Evolutionary conservation across 1,140 invertebrate species (phyloP).

Genomic region (Drepana arcuata): DNA sequence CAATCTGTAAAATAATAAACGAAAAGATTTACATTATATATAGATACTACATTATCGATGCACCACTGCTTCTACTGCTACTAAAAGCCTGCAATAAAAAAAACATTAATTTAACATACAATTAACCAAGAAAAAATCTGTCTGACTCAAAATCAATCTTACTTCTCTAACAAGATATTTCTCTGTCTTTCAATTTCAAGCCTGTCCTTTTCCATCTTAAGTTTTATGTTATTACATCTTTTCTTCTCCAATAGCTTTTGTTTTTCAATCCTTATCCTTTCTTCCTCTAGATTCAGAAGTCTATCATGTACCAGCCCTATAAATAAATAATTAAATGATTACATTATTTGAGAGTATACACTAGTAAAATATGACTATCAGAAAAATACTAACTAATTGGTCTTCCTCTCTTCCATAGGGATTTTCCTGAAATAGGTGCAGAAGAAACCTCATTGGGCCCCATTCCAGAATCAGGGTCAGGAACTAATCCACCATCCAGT

Average conservation of each 20-base stretch:
- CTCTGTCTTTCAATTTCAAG: constrained; percentile 36
- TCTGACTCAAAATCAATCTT: constrained; percentile 9
- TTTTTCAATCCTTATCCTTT: constrained; percentile 38
- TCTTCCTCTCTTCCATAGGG: constrained; percentile 31
- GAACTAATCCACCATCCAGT: constrained; percentile 14
- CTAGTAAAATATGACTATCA: no score
- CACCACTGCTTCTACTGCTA: constrained; percentile 29
- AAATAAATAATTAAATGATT: constrained; percentile 8
- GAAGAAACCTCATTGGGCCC: constrained; percentile 30
- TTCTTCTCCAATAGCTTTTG: constrained; percentile 39
- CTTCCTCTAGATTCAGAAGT: constrained; percentile 34
- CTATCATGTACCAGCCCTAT: constrained; percentile 33
- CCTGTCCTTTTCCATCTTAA: constrained; percentile 38
- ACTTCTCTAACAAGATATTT: constrained; percentile 36
- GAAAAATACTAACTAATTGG: constrained; percentile 29
- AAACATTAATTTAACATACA: no score
- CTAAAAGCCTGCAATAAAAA: constrained; percentile 27
- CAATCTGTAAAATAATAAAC: no score
- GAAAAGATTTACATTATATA: neutral
- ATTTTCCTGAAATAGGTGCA: constrained; percentile 19
- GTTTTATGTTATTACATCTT: constrained; percentile 36
- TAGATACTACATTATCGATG: constrained; percentile 12
- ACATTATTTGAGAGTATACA: neutral
- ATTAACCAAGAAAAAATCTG: no score
- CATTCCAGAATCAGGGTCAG: constrained; percentile 20